Evolutionary conservation across 2,888 invertebrate genomes (phyloP).

Genomic region (Rhopalosiphum nymphaeae): DNA sequence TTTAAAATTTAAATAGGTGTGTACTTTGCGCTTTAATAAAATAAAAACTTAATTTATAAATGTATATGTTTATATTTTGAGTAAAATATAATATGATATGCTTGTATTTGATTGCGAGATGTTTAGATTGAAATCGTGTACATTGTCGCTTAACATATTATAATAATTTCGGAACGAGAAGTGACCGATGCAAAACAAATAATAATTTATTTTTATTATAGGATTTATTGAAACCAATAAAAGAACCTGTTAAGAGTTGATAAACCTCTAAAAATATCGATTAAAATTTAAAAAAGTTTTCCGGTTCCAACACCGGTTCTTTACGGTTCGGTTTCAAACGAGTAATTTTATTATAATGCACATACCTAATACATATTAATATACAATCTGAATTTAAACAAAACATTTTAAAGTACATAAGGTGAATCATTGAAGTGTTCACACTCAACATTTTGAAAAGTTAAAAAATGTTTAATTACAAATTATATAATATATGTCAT

Average conservation of each 20-base stretch:
- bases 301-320: conserved; percentile 13
- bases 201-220: not conserved
- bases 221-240: not conserved
- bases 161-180: not conserved
- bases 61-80: not conserved
- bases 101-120: not conserved
- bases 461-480: not conserved
- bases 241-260: not conserved
- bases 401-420: not conserved
- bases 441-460: not conserved
- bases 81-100: not conserved
- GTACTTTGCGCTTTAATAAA: not conserved
- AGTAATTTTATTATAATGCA: not conserved
- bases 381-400: not conserved
- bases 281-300: not conserved
- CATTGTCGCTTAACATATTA: not conserved
- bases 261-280: not conserved
- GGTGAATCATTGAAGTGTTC: not conserved
- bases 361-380: not conserved
- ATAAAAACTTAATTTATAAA: not conserved
- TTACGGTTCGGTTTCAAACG: not conserved
- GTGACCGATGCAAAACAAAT: not conserved
- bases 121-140: not conserved
- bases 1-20: not conserved
- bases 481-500: not conserved